phyloP scores from a whole-genome alignment of 53 echinoderm and acorn worm genomes.

The Apostichopus leukothele region DNA sequence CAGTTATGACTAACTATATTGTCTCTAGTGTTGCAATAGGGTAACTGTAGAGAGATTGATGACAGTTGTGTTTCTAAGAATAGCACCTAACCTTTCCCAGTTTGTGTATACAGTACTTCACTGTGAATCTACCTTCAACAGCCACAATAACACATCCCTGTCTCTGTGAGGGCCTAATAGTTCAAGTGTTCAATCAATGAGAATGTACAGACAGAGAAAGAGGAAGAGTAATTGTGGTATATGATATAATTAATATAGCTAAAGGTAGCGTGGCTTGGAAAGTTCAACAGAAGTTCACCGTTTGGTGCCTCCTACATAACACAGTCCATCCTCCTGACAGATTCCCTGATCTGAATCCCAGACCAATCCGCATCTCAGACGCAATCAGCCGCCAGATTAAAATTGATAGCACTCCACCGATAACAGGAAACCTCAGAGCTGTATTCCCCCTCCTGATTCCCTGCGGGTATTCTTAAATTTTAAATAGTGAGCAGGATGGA shows the following conservation, averaged over 20 bases:
- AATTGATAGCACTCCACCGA: not conserved
- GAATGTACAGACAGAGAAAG: not conserved
- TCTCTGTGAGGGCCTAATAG: not conserved
- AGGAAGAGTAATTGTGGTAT: not conserved
- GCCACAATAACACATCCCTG: not conserved
- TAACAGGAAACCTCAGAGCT: not conserved
- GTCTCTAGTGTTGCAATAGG: too few relatives aligned
- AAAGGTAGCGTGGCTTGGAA: not conserved
- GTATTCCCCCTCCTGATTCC: not conserved
- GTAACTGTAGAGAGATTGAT: not conserved
- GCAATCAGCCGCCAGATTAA: slow-evolving; percentile 8
- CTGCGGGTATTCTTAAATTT: not conserved
- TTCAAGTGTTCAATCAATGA: not conserved
- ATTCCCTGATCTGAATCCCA: not conserved
- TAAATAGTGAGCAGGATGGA: too few relatives aligned
- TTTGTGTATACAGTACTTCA: not conserved
- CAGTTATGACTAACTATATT: too few relatives aligned
- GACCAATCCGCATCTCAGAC: not conserved
- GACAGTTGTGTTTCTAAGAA: not conserved
- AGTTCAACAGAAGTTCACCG: slow-evolving; percentile 14
- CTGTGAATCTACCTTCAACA: too few relatives aligned
- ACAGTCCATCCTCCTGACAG: not conserved
- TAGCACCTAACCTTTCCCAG: not conserved
- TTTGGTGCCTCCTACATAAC: slow-evolving; percentile 3
- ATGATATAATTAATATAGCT: too few relatives aligned